Base-by-base conservation (phyloP, 2,888 invertebrate species). In the Hyalella azteca region DNA sequence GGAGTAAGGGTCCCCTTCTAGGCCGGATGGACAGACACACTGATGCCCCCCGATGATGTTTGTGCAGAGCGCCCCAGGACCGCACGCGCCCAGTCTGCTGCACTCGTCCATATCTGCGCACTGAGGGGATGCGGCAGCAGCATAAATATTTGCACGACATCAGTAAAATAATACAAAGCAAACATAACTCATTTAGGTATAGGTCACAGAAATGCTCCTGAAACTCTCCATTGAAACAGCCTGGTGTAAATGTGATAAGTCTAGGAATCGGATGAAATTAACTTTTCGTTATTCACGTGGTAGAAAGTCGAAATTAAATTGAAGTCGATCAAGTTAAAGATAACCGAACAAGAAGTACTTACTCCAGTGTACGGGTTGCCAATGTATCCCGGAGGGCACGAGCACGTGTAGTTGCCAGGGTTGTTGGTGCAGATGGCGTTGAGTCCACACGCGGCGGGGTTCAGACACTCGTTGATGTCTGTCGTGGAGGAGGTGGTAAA, bases 381-480 rank as follows among this genome's bases (percentile, higher is more conserved):
- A 83, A 91, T 90, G 88, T 91, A 96, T 85, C 96, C 96, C 85
- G 92, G 91, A 85, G 92, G 92, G 88, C 96, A 96, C 78, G 91
- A 88, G 88, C 96, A 96, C 15, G 94, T 94, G 88, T 93, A 95
- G 89, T 95, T 96, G 87, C 96, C 96, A 79, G 93, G 93, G 82
- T 91, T 91, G 88, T 96, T 96, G 85, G 92, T 91, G 88, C 96
- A 96, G 78, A 93, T 87, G 59, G 96, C 92, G 87, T 94, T 93
- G 79, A 90, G 89, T 82, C 95, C 96, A 87, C 96, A 96, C 85
- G 93, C 92, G 86, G 92, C 92, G 76, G 94, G 93, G 87, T 92
- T 91, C 86, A 90, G 89, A 89, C 96, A 97, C 90, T 97, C 96
- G 88, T 97, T 92, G 85, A 96, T 92, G 90, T 97, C 96, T 92